These are phyloP conservation scores for Nezara viridula DNA, from an alignment of 2,888 invertebrate genomes.

Conservation along the genomic window DNA sequence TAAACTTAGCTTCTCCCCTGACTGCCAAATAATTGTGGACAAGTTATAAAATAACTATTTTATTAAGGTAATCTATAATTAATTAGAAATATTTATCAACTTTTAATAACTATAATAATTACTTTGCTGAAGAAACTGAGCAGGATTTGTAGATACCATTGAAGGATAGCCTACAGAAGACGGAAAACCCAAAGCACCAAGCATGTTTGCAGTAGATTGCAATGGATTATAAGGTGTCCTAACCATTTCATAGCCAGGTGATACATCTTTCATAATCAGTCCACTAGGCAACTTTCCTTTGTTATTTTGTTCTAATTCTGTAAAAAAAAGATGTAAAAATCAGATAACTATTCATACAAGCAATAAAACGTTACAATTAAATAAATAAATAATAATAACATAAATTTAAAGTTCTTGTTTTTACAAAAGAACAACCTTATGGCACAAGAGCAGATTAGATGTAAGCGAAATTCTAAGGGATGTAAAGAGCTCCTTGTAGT, in stretches of 20 bases:
- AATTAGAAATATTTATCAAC: neutral
- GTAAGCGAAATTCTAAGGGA: too few relatives aligned
- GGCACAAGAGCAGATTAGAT: too few relatives aligned
- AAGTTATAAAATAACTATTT: too few relatives aligned
- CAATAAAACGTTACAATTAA: neutral
- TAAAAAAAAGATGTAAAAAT: neutral
- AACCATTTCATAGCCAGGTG: constrained; percentile 74
- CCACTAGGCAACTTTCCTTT: constrained; percentile 68
- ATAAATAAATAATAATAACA: too few relatives aligned
- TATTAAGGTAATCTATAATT: neutral
- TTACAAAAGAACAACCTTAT: too few relatives aligned
- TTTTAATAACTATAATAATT: constrained; percentile 71
- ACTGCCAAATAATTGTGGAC: too few relatives aligned
- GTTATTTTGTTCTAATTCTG: neutral
- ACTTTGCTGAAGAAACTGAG: constrained; percentile 89
- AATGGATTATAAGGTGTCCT: constrained; percentile 67
- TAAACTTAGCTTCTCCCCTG: too few relatives aligned
- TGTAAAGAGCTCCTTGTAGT: too few relatives aligned
- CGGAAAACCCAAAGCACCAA: constrained; percentile 66
- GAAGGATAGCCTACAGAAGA: constrained; percentile 68
- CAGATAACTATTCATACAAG: neutral
- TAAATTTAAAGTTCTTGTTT: too few relatives aligned
- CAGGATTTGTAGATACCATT: constrained; percentile 76
- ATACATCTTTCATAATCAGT: constrained; percentile 71
- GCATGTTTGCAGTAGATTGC: constrained; percentile 64